Percentiles rank a stretch among this genome's conserved stretches.
Evolutionary conservation across 2,113 vertebrate genomes (phyloP).

Genomic region (Crotalus helleri): DNA sequence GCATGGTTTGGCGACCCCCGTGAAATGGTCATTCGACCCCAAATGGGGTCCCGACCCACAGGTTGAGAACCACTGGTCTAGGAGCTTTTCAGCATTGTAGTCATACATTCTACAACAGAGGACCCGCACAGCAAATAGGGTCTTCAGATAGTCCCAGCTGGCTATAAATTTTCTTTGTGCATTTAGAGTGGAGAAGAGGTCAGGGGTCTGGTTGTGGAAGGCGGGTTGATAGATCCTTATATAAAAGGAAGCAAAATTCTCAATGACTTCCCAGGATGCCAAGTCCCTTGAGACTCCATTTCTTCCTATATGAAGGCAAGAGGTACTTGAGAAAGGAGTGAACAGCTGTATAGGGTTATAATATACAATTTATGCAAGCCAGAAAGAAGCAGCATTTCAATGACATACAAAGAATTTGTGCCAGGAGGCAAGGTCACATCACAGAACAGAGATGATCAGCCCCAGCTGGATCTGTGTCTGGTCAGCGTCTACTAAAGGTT

Average conservation of each 20-base stretch:
- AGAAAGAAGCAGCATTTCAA: too few species aligned
- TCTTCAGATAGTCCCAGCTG: not conserved
- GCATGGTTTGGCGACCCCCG: too few species aligned
- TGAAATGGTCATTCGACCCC: too few species aligned
- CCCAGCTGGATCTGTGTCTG: too few species aligned
- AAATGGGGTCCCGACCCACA: too few species aligned
- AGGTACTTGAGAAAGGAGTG: not conserved
- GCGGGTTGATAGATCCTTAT: not conserved
- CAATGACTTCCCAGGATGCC: not conserved
- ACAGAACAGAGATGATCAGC: not conserved
- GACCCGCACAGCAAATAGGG: not conserved
- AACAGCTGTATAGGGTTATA: not conserved
- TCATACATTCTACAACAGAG: not conserved
- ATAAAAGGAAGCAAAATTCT: not conserved
- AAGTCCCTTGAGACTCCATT: not conserved
- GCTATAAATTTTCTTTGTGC: not conserved
- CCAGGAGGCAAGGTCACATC: not conserved
- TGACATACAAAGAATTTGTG: not conserved
- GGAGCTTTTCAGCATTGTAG: not conserved
- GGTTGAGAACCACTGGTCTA: too few species aligned
- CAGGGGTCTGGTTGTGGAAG: not conserved
- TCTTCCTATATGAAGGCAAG: not conserved
- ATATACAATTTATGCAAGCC: not conserved
- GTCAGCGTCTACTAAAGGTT: not conserved
- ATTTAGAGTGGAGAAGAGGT: not conserved